A percentile compares a stretch with the other conserved stretches of the same genome.
Evolutionary conservation across 2,113 vertebrate species (phyloP).

Genomic region (Brienomyrus longianalis): DNA sequence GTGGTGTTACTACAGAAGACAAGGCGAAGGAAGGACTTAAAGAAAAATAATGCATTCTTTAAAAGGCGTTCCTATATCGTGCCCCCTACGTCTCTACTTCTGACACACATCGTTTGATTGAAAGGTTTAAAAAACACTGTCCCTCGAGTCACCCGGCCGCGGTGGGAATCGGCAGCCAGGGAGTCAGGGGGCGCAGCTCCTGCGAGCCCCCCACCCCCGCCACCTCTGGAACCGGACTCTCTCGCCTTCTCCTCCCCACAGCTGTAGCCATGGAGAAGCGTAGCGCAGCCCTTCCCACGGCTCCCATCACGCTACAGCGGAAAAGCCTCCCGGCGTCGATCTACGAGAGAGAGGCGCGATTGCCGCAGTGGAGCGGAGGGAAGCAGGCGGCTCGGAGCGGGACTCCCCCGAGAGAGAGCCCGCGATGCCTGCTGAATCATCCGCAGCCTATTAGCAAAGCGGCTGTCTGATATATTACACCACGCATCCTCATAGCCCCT

Average conservation of each 20-base stretch:
- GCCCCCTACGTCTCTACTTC: too few species aligned
- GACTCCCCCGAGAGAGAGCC: constrained; percentile 43
- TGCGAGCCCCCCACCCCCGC: not conserved
- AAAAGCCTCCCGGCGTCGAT: not conserved
- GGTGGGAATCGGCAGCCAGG: not conserved
- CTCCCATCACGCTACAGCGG: not conserved
- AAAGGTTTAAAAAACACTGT: too few species aligned
- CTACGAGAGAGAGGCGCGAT: not conserved
- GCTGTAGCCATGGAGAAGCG: not conserved
- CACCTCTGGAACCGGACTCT: not conserved
- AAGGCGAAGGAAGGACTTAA: not conserved
- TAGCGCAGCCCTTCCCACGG: not conserved
- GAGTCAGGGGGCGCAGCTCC: not conserved
- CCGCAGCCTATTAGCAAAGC: constrained; percentile 44
- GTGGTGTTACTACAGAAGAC: not conserved
- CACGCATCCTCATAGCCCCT: not conserved
- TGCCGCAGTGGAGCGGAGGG: constrained; percentile 30
- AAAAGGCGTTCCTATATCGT: not conserved
- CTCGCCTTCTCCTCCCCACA: not conserved
- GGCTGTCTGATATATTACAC: constrained; percentile 45
- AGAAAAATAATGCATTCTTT: not conserved
- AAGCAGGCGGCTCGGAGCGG: constrained; percentile 29
- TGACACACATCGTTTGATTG: too few species aligned
- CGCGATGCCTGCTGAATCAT: constrained; percentile 39
- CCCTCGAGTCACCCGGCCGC: not conserved